A percentile compares a stretch with the other conserved stretches of the same genome.
These are phyloP conservation scores for Ophion slaviceki DNA, from an alignment of 2,888 invertebrate species.

Conservation along the genomic window DNA sequence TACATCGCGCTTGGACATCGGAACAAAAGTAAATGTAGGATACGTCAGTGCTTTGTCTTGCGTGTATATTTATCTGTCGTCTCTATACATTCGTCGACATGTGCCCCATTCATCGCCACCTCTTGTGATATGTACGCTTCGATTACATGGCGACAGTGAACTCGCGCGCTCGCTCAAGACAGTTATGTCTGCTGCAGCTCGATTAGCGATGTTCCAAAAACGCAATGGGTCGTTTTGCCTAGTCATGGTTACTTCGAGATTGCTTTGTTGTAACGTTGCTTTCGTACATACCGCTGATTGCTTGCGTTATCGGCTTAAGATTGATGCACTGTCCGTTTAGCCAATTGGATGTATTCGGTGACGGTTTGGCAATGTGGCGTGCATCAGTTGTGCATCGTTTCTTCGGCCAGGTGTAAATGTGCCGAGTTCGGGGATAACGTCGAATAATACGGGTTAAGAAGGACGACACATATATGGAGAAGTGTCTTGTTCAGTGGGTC, in stretches of 20 bases:
- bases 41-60: not conserved
- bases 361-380: not conserved
- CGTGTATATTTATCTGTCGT: not conserved
- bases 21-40: constrained; percentile 9
- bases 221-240: not conserved
- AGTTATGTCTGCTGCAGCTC: not conserved
- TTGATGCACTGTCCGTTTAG: not conserved
- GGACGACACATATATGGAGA: constrained; percentile 73
- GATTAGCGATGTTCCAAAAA: not conserved
- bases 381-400: not conserved
- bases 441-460: constrained; percentile 28
- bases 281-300: no score
- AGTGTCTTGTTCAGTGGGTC: constrained; percentile 82
- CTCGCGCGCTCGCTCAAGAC: not conserved
- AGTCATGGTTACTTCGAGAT: no score
- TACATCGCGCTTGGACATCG: not conserved
- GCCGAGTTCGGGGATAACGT: not conserved
- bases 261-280: no score
- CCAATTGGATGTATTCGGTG: not conserved
- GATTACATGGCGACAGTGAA: no score
- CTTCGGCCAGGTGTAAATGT: constrained; percentile 13
- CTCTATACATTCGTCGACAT: not conserved
- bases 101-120: no score
- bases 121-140: no score
- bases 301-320: no score